A percentile compares a stretch with the other conserved stretches of the same genome.
These are phyloP conservation scores for Neomorphus geoffroyi DNA, from an alignment of 2,797 vertebrate genomes.

Conservation along the genomic window DNA sequence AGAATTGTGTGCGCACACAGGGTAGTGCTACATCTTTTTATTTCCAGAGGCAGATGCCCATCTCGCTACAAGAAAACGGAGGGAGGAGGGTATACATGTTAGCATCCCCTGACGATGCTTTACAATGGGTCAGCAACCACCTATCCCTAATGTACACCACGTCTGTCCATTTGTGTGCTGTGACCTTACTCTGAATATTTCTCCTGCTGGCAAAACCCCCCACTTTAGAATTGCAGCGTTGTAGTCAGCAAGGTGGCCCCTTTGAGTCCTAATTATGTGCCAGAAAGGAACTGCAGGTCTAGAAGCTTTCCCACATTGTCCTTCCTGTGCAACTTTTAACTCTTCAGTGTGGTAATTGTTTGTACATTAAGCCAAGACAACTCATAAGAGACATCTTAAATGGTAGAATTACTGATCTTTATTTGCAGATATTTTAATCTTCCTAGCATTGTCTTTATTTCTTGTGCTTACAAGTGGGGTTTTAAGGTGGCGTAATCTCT, in stretches of 20 bases:
- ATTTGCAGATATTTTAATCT: background rate
- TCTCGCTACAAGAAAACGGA: accelerated
- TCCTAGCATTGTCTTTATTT: background rate
- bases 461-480: background rate
- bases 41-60: background rate
- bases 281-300: background rate
- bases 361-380: background rate
- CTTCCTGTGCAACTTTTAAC: background rate
- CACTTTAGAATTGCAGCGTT: background rate
- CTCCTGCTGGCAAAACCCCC: background rate
- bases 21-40: accelerated
- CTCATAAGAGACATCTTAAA: background rate
- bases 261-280: background rate
- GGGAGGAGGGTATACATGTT: accelerated
- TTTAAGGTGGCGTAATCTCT: background rate
- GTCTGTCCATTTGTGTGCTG: accelerated
- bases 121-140: background rate
- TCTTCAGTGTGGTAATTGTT: background rate
- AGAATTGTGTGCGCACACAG: accelerated
- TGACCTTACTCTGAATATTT: background rate
- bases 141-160: background rate
- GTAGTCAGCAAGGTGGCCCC: background rate
- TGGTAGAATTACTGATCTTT: background rate
- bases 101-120: background rate
- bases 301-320: background rate